These are phyloP conservation scores for Willisornis vidua DNA, from an alignment of 2,113 vertebrate genomes.

Conservation along the genomic window DNA sequence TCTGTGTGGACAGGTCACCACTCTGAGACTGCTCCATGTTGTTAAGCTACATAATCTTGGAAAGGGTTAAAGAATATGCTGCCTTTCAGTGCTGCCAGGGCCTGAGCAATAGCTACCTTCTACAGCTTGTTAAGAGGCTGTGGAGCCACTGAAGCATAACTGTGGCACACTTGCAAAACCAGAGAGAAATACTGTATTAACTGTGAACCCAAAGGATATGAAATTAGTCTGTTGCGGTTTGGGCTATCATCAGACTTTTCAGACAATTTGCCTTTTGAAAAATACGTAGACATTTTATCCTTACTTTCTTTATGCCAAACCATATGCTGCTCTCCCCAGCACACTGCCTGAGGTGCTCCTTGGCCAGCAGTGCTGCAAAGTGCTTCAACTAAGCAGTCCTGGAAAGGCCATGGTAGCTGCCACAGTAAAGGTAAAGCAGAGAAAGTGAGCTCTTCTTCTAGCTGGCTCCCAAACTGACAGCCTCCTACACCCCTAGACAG, in stretches of 20 bases:
- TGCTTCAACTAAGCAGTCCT: not conserved
- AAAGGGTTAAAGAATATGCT: not conserved
- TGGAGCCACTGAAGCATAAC: not conserved
- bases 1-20: not conserved
- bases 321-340: not conserved
- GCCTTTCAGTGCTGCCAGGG: not conserved
- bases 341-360: not conserved
- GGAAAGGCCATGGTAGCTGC: not conserved
- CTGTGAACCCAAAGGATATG: not conserved
- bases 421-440: not conserved
- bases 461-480: not conserved
- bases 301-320: not conserved
- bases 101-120: not conserved
- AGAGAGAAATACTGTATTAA: not conserved
- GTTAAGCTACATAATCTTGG: not conserved
- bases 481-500: not conserved
- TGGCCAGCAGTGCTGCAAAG: not conserved
- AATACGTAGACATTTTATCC: not conserved
- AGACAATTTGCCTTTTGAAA: not conserved
- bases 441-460: not conserved
- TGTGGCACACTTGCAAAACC: not conserved
- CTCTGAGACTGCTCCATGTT: not conserved
- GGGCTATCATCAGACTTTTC: not conserved
- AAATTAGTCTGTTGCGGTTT: not conserved
- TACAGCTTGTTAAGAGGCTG: not conserved